Evolutionary conservation across 2,113 vertebrate species (phyloP).

Genomic region (Ciconia maguari): DNA sequence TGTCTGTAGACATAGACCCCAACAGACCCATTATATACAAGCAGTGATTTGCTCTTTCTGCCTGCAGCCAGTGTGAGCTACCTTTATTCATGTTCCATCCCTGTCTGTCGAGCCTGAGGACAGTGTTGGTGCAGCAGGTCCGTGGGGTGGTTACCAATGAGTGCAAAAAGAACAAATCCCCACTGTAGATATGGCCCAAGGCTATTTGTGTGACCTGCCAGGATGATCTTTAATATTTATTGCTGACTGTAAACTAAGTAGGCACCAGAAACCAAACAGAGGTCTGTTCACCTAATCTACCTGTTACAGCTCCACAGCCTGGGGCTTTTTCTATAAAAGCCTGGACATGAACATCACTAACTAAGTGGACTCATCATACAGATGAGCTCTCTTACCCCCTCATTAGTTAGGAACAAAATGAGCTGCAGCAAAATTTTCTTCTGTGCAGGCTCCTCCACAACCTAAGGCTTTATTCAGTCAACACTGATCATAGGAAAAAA

Average conservation of each 20-base stretch:
- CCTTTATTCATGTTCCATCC: not conserved
- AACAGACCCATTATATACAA: not conserved
- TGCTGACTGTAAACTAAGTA: not conserved
- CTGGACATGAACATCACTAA: not conserved
- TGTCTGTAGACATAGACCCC: not conserved
- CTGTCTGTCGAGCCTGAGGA: not conserved
- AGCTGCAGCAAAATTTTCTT: not conserved
- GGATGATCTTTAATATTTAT: not conserved
- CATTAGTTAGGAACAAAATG: not conserved
- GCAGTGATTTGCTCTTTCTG: not conserved
- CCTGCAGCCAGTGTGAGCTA: not conserved
- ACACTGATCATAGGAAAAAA: not conserved
- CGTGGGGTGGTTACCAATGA: fast-evolving
- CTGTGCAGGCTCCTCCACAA: not conserved
- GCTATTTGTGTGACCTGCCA: not conserved
- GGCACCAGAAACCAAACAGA: not conserved
- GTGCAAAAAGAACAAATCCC: not conserved
- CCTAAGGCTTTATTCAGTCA: not conserved
- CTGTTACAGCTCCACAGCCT: not conserved
- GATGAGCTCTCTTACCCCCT: not conserved
- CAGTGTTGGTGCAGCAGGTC: not conserved
- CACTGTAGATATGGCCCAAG: not conserved
- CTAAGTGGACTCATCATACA: not conserved
- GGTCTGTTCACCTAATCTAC: constrained; percentile 23
- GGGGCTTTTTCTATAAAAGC: not conserved